Conservation (phyloP, 2,113 vertebrate species). For the Myiopsitta monachus region DNA sequence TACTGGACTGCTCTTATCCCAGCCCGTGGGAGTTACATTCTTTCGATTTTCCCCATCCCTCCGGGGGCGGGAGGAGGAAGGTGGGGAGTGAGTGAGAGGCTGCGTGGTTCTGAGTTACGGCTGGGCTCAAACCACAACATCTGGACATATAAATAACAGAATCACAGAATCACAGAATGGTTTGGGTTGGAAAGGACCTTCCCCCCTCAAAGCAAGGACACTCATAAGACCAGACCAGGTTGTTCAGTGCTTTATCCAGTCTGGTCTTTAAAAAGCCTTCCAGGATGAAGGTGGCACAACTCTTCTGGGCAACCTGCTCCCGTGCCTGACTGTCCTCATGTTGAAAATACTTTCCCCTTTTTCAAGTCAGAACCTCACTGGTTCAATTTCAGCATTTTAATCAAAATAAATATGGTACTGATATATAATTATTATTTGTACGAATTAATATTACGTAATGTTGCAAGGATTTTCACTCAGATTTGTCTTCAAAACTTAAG, state of each 20-base stretch:
- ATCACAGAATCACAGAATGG: background rate
- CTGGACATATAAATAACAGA: background rate
- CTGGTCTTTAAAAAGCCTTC: background rate
- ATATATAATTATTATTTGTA: background rate
- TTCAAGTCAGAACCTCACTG: background rate
- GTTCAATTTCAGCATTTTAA: background rate
- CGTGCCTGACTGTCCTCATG: background rate
- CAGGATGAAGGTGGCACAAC: background rate
- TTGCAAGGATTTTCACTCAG: background rate
- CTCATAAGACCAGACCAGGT: background rate
- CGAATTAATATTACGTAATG: background rate
- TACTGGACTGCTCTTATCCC: too few species aligned
- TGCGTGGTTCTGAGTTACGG: too few species aligned
- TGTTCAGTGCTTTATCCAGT: background rate
- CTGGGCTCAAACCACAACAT: too few species aligned
- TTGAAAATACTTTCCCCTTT: background rate
- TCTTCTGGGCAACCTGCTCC: background rate
- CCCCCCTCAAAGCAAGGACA: background rate
- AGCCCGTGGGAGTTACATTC: too few species aligned
- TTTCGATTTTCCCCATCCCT: too few species aligned
- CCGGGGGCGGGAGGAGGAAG: too few species aligned
- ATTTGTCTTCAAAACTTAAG: background rate
- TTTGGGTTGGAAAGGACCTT: background rate
- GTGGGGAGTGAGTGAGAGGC: too few species aligned
- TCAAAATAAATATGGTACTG: background rate